Conservation (phyloP, 2,113 vertebrate genomes). For the Pedionomus torquatus region DNA sequence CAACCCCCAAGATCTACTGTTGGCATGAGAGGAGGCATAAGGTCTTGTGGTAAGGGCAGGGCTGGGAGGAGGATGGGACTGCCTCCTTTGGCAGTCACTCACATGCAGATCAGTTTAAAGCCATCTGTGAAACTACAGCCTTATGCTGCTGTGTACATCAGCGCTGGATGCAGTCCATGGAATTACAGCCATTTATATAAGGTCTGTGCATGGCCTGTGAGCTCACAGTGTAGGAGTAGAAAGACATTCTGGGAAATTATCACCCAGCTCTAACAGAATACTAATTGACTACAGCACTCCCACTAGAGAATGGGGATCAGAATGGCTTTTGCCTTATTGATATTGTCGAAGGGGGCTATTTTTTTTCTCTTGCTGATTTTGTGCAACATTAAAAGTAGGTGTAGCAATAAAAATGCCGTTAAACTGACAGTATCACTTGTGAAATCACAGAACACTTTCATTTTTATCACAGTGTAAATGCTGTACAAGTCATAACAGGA, state of each 20-base stretch:
- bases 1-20: neutral
- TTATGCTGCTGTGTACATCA: neutral
- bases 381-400: neutral
- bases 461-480: neutral
- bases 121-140: neutral
- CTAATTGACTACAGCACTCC: neutral
- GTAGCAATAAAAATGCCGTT: neutral
- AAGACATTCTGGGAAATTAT: neutral
- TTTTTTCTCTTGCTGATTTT: neutral
- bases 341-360: neutral
- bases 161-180: neutral
- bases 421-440: neutral
- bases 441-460: neutral
- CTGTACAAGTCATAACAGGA: slow-evolving; percentile 1
- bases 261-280: neutral
- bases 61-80: neutral
- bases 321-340: neutral
- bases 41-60: neutral
- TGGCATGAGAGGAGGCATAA: neutral
- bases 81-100: neutral
- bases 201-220: neutral
- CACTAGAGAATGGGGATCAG: neutral
- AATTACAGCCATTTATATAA: neutral
- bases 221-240: neutral
- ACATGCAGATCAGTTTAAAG: neutral